Evolutionary conservation across 1,140 invertebrate species (phyloP), one percentile per base, ranked within the genome.

Genomic region (Caenorhabditis inopinata): DNA sequence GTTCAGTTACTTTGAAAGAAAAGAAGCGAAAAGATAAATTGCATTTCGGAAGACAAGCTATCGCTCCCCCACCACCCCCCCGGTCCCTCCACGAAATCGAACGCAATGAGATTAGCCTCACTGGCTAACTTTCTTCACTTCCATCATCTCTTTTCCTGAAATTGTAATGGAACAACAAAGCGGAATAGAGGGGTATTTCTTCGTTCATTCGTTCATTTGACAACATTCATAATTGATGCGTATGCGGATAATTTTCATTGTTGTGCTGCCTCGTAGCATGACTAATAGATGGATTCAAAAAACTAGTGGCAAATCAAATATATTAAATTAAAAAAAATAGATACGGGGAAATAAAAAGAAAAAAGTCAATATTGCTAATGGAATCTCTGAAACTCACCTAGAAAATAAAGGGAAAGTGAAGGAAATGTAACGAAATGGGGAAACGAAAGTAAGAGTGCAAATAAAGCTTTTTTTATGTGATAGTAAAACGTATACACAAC

Each of bases 381-480:
- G 32, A 68, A 68, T 18, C 12, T 58, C 58, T 42, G n/a, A 68
- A 38, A 68, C 27, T 18, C 32, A 68, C 14, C 16, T 12, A 18
- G 2, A 68, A 38, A 29, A 6, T 9, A 68, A 5, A 58, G 9
- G n/a, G 23, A 58, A 32, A 21, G 11, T 1, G 1, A 38, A 21
- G 32, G 12, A 68, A 68, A 68, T 38, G 58, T 2, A 16, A 18
- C n/a, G 32, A 42, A 68, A 42, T 5, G 14, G 14, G 51, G 18
- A 68, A 38, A 21, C 29, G 58, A 68, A 68, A 68, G 58, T 68
- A 68, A 68, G 58, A 68, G 58, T 38, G 58, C 58, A 68, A 68
- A 68, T 68, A 68, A 68, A 68, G 58, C 32, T 42, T 68, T 68
- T 68, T 68, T 68, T 68, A 68, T 68, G 29, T 68, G 58, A 68